Conservation (phyloP, 92 coral and sea anemone genomes). For the Blastomussa wellsi region DNA sequence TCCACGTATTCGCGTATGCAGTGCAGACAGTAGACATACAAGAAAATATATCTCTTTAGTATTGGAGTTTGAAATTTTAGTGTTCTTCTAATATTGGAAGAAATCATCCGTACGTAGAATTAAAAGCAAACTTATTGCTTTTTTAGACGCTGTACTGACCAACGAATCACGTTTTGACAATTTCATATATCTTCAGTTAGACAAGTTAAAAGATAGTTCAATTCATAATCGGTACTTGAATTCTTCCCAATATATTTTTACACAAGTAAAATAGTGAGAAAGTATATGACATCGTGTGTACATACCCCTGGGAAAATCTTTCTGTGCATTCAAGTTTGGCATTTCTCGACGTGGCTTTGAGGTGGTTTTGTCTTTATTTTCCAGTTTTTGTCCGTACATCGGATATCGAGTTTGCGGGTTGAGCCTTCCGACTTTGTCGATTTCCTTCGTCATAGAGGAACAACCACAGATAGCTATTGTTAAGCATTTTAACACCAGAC, state of each 20-base stretch:
- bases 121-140: no score
- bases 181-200: no score
- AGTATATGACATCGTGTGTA: neutral
- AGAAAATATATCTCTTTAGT: no score
- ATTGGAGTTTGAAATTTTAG: no score
- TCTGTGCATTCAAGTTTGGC: neutral
- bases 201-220: neutral
- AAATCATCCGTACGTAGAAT: no score
- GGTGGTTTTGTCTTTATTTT: neutral
- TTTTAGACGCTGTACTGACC: no score
- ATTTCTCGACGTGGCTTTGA: neutral
- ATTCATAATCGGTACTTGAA: neutral
- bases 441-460: neutral
- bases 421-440: neutral
- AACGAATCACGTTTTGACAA: no score
- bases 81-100: no score
- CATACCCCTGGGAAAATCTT: neutral
- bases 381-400: neutral
- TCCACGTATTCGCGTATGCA: no score
- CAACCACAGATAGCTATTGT: neutral
- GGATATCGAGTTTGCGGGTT: neutral
- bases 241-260: no score
- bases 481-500: neutral
- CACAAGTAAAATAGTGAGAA: no score
- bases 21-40: no score